These are phyloP conservation scores for Rhinogobius similis DNA, from an alignment of 2,113 vertebrate species.

Conservation along the genomic window DNA sequence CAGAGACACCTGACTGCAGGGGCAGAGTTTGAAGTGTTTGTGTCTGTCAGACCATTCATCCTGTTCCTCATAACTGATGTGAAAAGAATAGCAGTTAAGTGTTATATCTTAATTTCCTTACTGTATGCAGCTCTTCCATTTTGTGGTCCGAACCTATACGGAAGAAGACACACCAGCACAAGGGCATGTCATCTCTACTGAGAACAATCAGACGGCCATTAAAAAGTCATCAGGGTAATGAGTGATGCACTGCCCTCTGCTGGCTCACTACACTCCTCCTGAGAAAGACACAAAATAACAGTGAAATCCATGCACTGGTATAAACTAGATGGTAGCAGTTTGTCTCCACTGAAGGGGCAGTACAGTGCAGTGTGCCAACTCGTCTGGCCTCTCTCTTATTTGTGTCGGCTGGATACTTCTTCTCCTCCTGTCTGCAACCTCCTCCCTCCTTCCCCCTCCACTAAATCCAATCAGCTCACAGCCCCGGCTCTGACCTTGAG, in stretches of 20 bases:
- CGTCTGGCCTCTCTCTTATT: constrained; percentile 22
- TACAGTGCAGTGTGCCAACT: constrained; percentile 16
- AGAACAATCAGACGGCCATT: constrained; percentile 66
- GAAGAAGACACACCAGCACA: constrained; percentile 41
- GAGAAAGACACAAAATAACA: constrained; percentile 29
- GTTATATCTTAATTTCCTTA: background rate
- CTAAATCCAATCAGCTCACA: constrained; percentile 64
- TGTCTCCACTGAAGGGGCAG: constrained; percentile 3
- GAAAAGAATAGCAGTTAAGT: background rate
- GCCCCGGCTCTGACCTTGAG: constrained; percentile 68
- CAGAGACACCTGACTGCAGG: too few relatives aligned
- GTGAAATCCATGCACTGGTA: constrained; percentile 11
- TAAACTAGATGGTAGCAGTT: background rate
- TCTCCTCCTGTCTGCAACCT: constrained; percentile 45
- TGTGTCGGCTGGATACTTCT: constrained; percentile 42
- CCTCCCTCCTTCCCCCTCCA: constrained; percentile 34
- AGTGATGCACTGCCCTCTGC: constrained; percentile 61
- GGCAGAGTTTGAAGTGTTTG: too few relatives aligned
- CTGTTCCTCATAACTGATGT: background rate
- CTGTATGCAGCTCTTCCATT: background rate
- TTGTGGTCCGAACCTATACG: constrained; percentile 26
- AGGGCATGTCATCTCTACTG: constrained; percentile 53
- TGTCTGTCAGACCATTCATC: too few relatives aligned
- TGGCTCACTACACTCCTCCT: constrained; percentile 42
- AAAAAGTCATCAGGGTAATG: constrained; percentile 72